Evolutionary conservation across 2,113 vertebrate genomes (phyloP).

Genomic region (Bufo gargarizans): DNA sequence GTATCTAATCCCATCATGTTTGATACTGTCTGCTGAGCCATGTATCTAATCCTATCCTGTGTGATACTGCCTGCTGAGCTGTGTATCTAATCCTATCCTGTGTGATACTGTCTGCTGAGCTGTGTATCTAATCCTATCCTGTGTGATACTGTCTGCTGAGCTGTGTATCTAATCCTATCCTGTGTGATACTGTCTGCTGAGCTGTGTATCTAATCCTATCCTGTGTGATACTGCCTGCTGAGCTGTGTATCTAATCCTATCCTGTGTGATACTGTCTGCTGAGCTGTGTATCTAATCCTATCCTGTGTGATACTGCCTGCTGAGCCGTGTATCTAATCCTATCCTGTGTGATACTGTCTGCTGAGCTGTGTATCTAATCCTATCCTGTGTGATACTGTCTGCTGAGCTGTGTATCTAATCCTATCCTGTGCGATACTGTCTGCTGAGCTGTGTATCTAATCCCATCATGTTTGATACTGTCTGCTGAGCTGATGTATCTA

Average conservation of each 20-base stretch:
- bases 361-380: not conserved
- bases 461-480: too few relatives aligned
- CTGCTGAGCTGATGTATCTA: not conserved
- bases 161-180: not conserved
- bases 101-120: not conserved
- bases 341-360: not conserved
- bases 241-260: not conserved
- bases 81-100: not conserved
- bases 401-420: not conserved
- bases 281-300: not conserved
- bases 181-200: not conserved
- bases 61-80: not conserved
- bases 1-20: not conserved
- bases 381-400: not conserved
- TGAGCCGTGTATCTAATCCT: not conserved
- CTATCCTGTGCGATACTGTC: not conserved
- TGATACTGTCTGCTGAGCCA: not conserved
- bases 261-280: not conserved
- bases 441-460: not conserved
- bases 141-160: not conserved
- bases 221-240: not conserved
- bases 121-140: too few relatives aligned
- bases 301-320: not conserved
- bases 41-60: not conserved
- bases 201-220: not conserved